Percentiles rank a stretch among this genome's conserved stretches.
Evolutionary conservation across 2,797 vertebrate genomes (phyloP).

Genomic region (Hoplostethus atlanticus): DNA sequence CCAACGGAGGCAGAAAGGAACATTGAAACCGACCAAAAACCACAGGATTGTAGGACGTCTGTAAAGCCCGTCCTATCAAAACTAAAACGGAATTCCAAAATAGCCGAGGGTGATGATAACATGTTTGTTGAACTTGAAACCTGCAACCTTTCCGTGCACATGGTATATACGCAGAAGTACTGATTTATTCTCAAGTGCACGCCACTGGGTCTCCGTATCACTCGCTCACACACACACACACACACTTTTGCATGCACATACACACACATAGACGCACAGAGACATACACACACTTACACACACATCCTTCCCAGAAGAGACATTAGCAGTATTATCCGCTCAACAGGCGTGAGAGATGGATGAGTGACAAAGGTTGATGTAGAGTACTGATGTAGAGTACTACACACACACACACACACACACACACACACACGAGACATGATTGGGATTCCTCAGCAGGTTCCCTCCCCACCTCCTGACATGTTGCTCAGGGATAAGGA

Average conservation of each 20-base stretch:
- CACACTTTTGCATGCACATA: background rate
- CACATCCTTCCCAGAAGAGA: conserved; percentile 55
- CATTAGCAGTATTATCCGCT: conserved; percentile 53
- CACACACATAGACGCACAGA: background rate
- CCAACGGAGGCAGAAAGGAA: conserved; percentile 55
- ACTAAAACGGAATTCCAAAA: conserved; percentile 55
- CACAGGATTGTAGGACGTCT: conserved; percentile 67
- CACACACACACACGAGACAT: conserved; percentile 34
- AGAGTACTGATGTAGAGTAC: conserved; percentile 41
- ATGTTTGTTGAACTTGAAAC: conserved; percentile 55
- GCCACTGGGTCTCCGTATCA: background rate
- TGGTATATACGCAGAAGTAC: background rate
- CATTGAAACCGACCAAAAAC: conserved; percentile 60
- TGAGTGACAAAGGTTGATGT: conserved; percentile 60
- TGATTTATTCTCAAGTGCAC: conserved; percentile 3
- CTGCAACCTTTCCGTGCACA: conserved; percentile 4
- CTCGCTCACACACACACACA: background rate
- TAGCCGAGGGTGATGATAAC: conserved; percentile 53
- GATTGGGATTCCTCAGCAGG: conserved; percentile 65
- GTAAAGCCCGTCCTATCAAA: conserved; percentile 61
- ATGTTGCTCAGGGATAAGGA: conserved; percentile 55
- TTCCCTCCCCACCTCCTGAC: conserved; percentile 52
- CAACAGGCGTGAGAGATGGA: conserved; percentile 65
- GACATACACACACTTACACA: too few species aligned
- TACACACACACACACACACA: conserved; percentile 25